Evolutionary conservation across 2,113 vertebrate genomes (phyloP).

Genomic region (Rhea americana): DNA sequence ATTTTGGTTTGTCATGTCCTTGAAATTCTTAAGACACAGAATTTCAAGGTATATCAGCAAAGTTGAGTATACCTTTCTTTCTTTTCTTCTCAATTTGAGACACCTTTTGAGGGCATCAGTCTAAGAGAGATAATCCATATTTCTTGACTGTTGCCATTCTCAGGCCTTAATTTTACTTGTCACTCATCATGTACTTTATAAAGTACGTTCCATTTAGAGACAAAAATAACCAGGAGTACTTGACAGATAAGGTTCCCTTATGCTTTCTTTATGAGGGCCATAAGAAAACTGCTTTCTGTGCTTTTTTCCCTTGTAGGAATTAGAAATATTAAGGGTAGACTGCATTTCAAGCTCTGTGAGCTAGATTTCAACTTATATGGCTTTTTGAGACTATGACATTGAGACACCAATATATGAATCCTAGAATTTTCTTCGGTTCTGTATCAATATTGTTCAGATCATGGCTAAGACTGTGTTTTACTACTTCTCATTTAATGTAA

Average conservation of each 20-base stretch:
- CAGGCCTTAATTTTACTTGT: background rate
- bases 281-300: background rate
- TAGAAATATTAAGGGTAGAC: background rate
- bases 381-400: background rate
- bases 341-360: background rate
- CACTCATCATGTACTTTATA: background rate
- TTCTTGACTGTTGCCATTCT: background rate
- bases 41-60: background rate
- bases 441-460: background rate
- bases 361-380: background rate
- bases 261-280: background rate
- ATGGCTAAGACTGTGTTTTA: background rate
- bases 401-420: background rate
- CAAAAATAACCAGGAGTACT: too few relatives aligned
- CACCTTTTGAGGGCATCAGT: background rate
- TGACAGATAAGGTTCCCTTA: background rate
- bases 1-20: background rate
- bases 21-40: background rate
- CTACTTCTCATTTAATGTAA: background rate
- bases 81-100: background rate
- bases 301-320: background rate
- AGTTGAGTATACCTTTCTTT: background rate
- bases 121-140: background rate
- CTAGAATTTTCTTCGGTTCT: background rate
- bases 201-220: background rate